Conservation (phyloP, 2,797 vertebrate species). For the Sphenodon punctatus region DNA sequence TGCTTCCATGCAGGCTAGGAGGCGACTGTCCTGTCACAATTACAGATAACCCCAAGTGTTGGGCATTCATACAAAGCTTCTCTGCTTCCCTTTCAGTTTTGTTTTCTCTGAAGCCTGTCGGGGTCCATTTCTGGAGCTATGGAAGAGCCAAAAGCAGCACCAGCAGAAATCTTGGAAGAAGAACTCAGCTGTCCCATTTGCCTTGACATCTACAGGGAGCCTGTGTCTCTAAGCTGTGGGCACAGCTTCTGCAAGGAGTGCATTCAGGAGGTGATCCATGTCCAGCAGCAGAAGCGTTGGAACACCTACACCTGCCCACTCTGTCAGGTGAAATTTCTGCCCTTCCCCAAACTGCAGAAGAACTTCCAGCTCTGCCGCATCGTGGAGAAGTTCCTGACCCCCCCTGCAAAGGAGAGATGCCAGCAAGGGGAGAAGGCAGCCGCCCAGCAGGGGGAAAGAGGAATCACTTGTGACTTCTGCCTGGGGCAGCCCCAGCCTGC, state of each 20-base stretch:
- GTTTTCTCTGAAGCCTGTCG: neutral
- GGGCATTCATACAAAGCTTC: neutral
- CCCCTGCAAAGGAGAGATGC: neutral
- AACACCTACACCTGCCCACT: constrained; percentile 70
- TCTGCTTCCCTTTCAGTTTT: neutral
- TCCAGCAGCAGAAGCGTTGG: neutral
- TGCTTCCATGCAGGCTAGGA: accelerated
- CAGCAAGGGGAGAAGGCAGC: neutral
- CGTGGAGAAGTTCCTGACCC: constrained; percentile 57
- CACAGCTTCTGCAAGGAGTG: constrained; percentile 80
- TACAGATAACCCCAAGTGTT: neutral
- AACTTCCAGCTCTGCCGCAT: constrained; percentile 52
- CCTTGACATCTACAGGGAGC: constrained; percentile 69
- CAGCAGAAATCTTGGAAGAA: neutral
- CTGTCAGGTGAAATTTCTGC: constrained; percentile 68
- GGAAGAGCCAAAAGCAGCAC: neutral
- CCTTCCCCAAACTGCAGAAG: constrained; percentile 47
- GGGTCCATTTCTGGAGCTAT: neutral
- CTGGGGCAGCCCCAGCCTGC: constrained; percentile 19
- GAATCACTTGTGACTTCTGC: constrained; percentile 43
- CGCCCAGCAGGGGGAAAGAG: neutral
- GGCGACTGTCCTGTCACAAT: neutral
- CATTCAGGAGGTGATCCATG: neutral
- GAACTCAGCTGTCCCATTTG: constrained; percentile 82
- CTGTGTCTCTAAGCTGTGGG: constrained; percentile 73